phyloP scores from a whole-genome alignment of 2,113 vertebrate species.

The Calyptomena viridis region DNA sequence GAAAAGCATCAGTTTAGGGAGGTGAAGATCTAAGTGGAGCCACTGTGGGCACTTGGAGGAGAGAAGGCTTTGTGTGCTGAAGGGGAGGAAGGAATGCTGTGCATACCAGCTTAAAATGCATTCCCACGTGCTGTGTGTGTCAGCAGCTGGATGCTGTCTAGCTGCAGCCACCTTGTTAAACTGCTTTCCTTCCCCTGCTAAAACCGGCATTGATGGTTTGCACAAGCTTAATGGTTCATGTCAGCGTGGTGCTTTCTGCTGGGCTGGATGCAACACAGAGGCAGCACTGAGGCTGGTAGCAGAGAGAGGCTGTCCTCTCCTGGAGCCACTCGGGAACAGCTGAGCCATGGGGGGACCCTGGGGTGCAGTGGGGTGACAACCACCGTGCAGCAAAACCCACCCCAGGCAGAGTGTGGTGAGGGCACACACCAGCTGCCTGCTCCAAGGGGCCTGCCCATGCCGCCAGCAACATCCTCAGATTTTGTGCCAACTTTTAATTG shows the following conservation, averaged over 20 bases:
- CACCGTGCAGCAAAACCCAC: accelerated
- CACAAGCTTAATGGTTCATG: background rate
- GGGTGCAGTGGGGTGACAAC: background rate
- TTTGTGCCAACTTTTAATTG: constrained; percentile 9
- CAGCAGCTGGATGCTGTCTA: constrained; percentile 1
- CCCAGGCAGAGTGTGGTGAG: accelerated
- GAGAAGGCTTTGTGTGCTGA: background rate
- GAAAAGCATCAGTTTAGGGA: background rate
- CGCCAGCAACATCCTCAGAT: background rate
- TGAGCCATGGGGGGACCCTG: background rate
- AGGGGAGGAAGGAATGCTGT: background rate
- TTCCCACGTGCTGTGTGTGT: background rate
- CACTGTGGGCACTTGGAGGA: background rate
- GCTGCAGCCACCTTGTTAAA: background rate
- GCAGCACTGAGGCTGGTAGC: background rate
- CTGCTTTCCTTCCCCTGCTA: background rate
- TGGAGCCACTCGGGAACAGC: accelerated
- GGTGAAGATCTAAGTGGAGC: background rate
- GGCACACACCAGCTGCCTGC: background rate
- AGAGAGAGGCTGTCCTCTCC: background rate
- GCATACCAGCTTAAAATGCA: background rate
- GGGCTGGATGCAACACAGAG: background rate
- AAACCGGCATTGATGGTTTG: background rate
- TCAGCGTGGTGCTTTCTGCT: background rate
- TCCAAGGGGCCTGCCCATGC: background rate